Base-by-base conservation (phyloP, 2,113 vertebrate genomes). In the Stercorarius parasiticus region DNA sequence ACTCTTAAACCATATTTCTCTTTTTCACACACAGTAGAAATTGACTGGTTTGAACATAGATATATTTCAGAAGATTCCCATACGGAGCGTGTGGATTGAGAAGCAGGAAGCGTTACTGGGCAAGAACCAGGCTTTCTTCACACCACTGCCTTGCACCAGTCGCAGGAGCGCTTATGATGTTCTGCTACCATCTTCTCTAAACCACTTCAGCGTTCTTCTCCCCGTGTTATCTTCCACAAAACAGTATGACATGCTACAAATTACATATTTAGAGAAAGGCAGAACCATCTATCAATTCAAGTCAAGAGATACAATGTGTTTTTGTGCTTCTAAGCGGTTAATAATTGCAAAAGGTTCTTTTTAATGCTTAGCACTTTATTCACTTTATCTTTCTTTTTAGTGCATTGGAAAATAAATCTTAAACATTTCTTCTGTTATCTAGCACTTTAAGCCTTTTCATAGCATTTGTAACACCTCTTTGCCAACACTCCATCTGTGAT, bases 401-500 rank as follows among this genome's bases (percentile, higher is more conserved):
- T 42, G 56, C 47, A 11, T 65, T 74, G 42, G 38, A 88, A 61
- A 82, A 89, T 86, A 93, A 90, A 86, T 86, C 82, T 88, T 69
- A 77, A 73, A 66, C 56, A 6, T 73, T 53, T 77, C n/a, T 92
- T 87, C 79, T 90, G 43, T 91, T 95, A 92, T 59, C 38, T 82
- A 87, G 67, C 67, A 50, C 87, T 92, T 92, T 2, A 59, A 38
- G 42, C 73, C 52, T 97, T 97, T 93, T 76, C 53, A 29, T 62
- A 55, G 42, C 26, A 29, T 90, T 92, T 74, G 55, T 90, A 86
- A 64, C 38, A 50, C 90, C 81, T 85, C 83, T 58, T 94, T 95
- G 94, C 70, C 58, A 88, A 16, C 22, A 11, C 85, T 86, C 87
- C 80, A 88, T 93, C 88, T 96, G 76, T 95, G 86, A 96, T 85